Evolutionary conservation across 2,797 vertebrate species (phyloP), one percentile per base, ranked within the genome.

Genomic region (Neopelma chrysocephalum): DNA sequence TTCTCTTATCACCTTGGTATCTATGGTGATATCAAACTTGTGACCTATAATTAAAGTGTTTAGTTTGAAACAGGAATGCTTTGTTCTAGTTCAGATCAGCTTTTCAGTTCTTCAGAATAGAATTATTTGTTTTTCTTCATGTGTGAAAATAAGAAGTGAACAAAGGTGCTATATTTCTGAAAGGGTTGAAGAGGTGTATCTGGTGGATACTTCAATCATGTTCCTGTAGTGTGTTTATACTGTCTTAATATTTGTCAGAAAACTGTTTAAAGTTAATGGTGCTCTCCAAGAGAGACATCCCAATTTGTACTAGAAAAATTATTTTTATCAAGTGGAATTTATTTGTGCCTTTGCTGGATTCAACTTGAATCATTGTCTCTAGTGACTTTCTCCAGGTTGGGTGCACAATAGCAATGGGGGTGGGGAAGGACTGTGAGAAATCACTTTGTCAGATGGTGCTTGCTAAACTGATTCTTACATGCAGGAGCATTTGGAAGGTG

Each of bases 1-100:
- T 89, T 85, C 36, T 86, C 38, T 81, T 96, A 62, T 43, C 93
- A 70, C 85, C 73, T 90, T 73, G 54, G 85, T 94, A 51, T 94
- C 90, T 93, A 51, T 47, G 77, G 85, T 73, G 73, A 71, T 93
- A 82, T 4, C 90, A 85, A 87, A 80, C 90, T 94, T 87, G 73
- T 89, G 90, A 87, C 88, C 88, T 11, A 5, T 73, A 61, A 68
- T 93, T 60, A 56, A 94, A 92, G 62, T 90, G 69, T 83, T 93
- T 38, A 10, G 68, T 87, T 92, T 90, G 72, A 86, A 89, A 81
- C 58, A 82, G 85, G 68, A 85, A 42, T 93, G 82, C 77, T 87
- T 88, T 94, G 73, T 95, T 91, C 53, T 87, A 23, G 54, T 72
- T 86, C 72, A 72, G 2, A 34, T 87, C 68, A 73, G 29, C 22